phyloP scores from a whole-genome alignment of 2,113 vertebrate genomes.

The Bostrychus sinensis region DNA sequence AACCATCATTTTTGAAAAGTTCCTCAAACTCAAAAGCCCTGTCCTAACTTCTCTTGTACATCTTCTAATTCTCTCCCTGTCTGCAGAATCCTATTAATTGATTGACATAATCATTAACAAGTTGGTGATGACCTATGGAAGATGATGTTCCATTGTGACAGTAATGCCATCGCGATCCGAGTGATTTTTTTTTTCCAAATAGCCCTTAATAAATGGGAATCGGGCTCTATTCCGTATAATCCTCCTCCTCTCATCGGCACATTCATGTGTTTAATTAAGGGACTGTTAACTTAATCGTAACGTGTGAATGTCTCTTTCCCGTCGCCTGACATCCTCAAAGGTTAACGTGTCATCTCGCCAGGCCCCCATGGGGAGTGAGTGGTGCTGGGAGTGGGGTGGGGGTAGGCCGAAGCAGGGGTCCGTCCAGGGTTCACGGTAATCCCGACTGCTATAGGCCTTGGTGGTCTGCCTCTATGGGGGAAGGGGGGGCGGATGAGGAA shows the following conservation, averaged over 20 bases:
- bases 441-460: conserved; percentile 51
- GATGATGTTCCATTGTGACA: conserved; percentile 49
- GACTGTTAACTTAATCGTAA: conserved; percentile 69
- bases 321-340: conserved; percentile 77
- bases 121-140: conserved; percentile 38
- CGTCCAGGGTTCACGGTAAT: conserved; percentile 59
- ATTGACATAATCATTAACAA: conserved; percentile 47
- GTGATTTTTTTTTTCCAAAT: conserved; percentile 22
- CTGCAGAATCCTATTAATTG: background rate
- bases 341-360: conserved; percentile 69
- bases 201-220: conserved; percentile 47
- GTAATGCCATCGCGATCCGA: conserved; percentile 24
- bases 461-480: conserved; percentile 43
- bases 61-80: conserved; percentile 18
- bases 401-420: conserved; percentile 39
- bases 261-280: conserved; percentile 72
- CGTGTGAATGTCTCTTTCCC: conserved; percentile 69
- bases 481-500: conserved; percentile 53
- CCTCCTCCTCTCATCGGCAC: conserved; percentile 36
- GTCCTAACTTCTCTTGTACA: background rate
- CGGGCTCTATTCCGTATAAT: conserved; percentile 28
- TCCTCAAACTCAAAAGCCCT: background rate
- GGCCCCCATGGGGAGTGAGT: conserved; percentile 59
- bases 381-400: conserved; percentile 46
- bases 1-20: conserved; percentile 4